phyloP scores from a whole-genome alignment of 2,888 invertebrate species.

The Nephrotoma guestfalica region DNA sequence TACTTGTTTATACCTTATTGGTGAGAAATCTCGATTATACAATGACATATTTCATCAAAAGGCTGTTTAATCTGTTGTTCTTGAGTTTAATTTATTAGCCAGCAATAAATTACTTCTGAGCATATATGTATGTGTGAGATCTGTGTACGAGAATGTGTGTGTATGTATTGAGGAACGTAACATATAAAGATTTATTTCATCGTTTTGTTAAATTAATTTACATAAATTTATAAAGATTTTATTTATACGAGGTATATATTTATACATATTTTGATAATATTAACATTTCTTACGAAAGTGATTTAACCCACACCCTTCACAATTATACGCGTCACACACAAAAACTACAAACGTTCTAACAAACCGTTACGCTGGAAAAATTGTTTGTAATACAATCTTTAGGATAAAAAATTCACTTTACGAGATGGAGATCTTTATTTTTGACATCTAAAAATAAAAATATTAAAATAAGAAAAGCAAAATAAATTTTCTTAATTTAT shows the following conservation, averaged over 20 bases:
- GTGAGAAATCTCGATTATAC: not conserved
- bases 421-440: not conserved
- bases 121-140: not conserved
- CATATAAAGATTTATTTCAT: not conserved
- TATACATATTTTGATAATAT: not conserved
- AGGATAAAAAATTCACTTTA: not conserved
- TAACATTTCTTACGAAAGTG: not conserved
- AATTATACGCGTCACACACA: not conserved
- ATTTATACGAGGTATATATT: not conserved
- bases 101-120: not conserved
- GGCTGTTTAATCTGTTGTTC: not conserved
- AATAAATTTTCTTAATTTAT: not conserved
- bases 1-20: not conserved
- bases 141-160: not conserved
- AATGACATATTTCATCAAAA: not conserved
- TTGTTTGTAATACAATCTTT: not conserved
- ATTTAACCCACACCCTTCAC: not conserved
- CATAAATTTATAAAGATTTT: not conserved
- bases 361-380: not conserved
- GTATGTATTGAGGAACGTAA: not conserved
- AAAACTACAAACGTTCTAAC: not conserved
- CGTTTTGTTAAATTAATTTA: not conserved
- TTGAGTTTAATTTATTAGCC: not conserved
- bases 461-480: not conserved
- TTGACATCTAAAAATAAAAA: not conserved